A percentile compares a stretch with the other conserved stretches of the same genome.
Evolutionary conservation across 2,797 vertebrate species (phyloP).

Genomic region (Sphenopsis melanotis): DNA sequence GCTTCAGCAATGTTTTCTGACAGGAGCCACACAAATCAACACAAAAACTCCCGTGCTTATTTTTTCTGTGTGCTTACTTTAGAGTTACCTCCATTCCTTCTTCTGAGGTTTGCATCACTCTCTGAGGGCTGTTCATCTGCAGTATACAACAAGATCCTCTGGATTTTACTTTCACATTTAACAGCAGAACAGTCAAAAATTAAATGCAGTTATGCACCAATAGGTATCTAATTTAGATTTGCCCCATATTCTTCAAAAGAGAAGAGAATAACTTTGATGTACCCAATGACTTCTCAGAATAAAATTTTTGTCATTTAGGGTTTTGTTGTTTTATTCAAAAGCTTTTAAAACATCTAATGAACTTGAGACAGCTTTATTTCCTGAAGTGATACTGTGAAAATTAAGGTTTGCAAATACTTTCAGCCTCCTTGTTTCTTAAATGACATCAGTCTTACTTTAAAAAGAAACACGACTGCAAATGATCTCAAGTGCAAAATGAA

Average conservation of each 20-base stretch:
- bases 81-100: not conserved
- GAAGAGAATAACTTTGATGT: not conserved
- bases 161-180: not conserved
- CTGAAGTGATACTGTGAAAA: not conserved
- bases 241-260: not conserved
- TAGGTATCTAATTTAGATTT: not conserved
- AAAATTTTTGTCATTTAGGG: not conserved
- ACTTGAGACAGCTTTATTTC: not conserved
- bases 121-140: not conserved
- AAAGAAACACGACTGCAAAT: constrained; percentile 2
- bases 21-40: not conserved
- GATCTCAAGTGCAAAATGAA: constrained; percentile 21
- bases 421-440: not conserved
- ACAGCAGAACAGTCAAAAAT: not conserved
- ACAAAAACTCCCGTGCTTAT: not conserved
- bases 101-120: not conserved
- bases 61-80: not conserved
- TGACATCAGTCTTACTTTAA: not conserved
- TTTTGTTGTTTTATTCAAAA: not conserved
- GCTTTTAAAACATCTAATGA: not conserved
- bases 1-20: not conserved
- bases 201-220: not conserved
- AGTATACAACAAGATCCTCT: not conserved
- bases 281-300: not conserved
- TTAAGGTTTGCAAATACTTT: not conserved